Base-by-base conservation (phyloP, 2,888 invertebrate species). In the Tetheella fluctuosa region DNA sequence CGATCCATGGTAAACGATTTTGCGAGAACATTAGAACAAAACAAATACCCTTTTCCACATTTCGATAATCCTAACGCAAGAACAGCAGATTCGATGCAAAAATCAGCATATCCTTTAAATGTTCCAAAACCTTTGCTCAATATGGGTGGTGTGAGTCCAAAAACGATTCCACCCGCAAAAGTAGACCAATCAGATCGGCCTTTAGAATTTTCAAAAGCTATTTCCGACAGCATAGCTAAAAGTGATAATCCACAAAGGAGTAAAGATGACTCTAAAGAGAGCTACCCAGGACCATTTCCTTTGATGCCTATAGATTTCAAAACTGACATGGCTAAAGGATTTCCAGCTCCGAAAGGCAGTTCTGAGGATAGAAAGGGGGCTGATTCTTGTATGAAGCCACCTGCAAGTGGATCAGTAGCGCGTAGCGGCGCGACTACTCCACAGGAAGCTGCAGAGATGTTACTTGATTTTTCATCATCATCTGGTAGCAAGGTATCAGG, bases 391-490 rank as follows among this genome's bases (percentile, higher is more conserved):
- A 91, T 93, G 91, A 92, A 93, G 73, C 91, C 91, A 23, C 91
- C 93, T 10, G 86, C 88, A 13, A 89, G 90, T 59, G 90, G 90
- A 0, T 73, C 90, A 0, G 90, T 91, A 52, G 88, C 92, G 1
- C 81, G 92, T 1, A 86, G 90, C 52, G 89, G 90, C 0, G 92
- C 92, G 1, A 91, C 93, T 1, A 91, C 93, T 17, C 93, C 94
- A 0, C 94, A 95, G 63, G 95, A 95, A 68, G 94, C 95, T 0
- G 94, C 95, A 0, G 96, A 96, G 73, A 94, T 95, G 89, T 77
- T 96, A 62, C 76, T 96, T 60, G 96, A 96, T 76, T 96, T 95
- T 77, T 95, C 95, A 0, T 92, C 94, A 15, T 91, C 93, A 13
- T 93, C 94, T 2, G 94, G 94, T 37, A 94, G 93, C 65, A 92